A percentile compares a stretch with the other conserved stretches of the same genome.
Conservation (phyloP, 2,888 invertebrate genomes). For the Aspidiotus rigidus region DNA sequence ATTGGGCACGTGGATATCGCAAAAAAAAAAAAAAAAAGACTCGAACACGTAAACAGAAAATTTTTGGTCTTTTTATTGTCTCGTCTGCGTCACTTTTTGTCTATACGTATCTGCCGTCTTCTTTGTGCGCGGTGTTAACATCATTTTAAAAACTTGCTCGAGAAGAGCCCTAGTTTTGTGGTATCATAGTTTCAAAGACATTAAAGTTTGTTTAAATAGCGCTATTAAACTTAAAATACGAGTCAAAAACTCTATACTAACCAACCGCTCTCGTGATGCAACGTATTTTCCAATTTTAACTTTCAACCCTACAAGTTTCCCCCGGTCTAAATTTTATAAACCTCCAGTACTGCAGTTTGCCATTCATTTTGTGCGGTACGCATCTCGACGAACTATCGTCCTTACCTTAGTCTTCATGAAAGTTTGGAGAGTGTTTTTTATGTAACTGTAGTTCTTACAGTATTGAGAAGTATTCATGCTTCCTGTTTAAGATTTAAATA, state of each 20-base stretch:
- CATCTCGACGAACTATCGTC: conserved; percentile 8
- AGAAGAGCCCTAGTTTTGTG: conserved; percentile 18
- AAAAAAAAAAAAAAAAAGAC: no score
- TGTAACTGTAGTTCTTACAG: conserved; percentile 31
- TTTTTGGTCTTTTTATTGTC: conserved; percentile 15
- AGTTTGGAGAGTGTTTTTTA: conserved; percentile 23
- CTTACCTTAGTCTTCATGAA: conserved; percentile 10
- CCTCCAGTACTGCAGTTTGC: conserved; percentile 1
- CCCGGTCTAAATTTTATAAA: conserved; percentile 27
- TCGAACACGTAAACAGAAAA: conserved; percentile 3
- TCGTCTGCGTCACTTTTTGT: conserved; percentile 12
- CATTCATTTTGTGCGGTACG: not conserved
- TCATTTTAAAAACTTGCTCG: conserved; percentile 29
- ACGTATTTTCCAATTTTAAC: conserved; percentile 31
- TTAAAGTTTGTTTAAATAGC: conserved; percentile 33
- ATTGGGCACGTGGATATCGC: not conserved
- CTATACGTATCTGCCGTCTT: not conserved
- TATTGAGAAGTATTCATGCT: conserved; percentile 29
- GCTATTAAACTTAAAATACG: conserved; percentile 33
- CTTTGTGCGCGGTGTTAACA: conserved; percentile 24
- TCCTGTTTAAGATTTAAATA: conserved; percentile 33
- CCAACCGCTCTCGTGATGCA: conserved; percentile 24
- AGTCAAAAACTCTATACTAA: conserved; percentile 31
- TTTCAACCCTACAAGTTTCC: conserved; percentile 22
- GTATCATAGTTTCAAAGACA: conserved; percentile 32